These are phyloP conservation scores for Melitaea athalia DNA, from an alignment of 2,888 invertebrate species.

Conservation along the genomic window DNA sequence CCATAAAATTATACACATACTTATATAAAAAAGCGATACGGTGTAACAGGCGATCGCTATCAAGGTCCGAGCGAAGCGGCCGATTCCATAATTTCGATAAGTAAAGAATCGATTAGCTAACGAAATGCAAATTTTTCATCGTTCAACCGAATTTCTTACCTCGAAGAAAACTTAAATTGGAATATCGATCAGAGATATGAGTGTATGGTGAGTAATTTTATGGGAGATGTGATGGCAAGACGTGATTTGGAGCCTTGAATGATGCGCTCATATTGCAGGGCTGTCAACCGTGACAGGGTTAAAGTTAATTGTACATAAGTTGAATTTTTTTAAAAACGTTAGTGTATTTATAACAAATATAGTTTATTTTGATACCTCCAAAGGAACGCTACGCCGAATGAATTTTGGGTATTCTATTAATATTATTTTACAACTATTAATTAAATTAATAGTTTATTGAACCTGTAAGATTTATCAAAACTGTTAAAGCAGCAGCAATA, in stretches of 20 bases:
- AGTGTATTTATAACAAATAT: no score
- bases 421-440: no score
- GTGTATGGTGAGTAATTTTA: conserved; percentile 31
- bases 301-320: neutral
- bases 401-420: no score
- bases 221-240: conserved; percentile 20
- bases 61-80: conserved; percentile 30
- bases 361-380: no score
- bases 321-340: neutral
- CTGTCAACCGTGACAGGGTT: neutral
- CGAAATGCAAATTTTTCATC: conserved; percentile 41
- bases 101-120: conserved; percentile 46
- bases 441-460: no score
- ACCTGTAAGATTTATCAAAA: no score
- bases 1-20: neutral
- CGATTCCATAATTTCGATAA: conserved; percentile 44
- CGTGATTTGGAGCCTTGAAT: conserved; percentile 20
- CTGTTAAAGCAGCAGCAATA: no score
- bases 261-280: neutral
- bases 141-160: conserved; percentile 34
- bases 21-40: conserved; percentile 2
- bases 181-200: conserved; percentile 37
- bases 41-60: conserved; percentile 22
- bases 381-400: no score
- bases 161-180: conserved; percentile 39